These are phyloP conservation scores for Macrobrachium nipponense DNA, from an alignment of 1,140 invertebrate species.

Conservation along the genomic window DNA sequence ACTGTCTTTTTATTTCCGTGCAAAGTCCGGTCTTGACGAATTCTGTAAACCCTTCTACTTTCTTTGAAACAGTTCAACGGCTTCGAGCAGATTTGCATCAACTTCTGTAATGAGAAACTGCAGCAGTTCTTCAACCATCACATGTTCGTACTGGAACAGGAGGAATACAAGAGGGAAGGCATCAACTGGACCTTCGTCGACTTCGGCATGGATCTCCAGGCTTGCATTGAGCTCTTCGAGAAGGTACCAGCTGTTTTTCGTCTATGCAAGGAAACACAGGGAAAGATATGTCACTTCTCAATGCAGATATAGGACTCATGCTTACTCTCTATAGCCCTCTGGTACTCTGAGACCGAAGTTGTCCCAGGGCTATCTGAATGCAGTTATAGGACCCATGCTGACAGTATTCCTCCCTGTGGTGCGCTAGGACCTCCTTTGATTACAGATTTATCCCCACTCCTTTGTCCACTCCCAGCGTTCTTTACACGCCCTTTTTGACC, in stretches of 20 bases:
- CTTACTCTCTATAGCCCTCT: neutral
- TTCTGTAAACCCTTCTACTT: neutral
- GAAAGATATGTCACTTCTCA: neutral
- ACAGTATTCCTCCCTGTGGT: too few species aligned
- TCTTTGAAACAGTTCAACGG: conserved; percentile 31
- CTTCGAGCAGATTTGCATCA: conserved; percentile 15
- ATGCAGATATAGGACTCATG: neutral
- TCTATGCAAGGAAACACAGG: neutral
- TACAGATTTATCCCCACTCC: too few species aligned
- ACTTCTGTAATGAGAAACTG: conserved; percentile 16
- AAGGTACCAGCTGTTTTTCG: conserved; percentile 79
- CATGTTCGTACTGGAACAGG: conserved; percentile 14
- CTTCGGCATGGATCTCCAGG: conserved; percentile 90
- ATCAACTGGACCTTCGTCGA: conserved; percentile 9
- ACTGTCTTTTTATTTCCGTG: too few species aligned
- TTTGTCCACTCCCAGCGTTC: too few species aligned
- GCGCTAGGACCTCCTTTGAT: too few species aligned
- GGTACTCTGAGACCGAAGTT: too few species aligned
- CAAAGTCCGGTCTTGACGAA: too few species aligned
- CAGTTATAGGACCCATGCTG: too few species aligned
- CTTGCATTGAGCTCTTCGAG: conserved; percentile 99
- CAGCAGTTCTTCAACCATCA: conserved; percentile 25
- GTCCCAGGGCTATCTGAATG: too few species aligned
- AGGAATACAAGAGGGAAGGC: conserved; percentile 1
- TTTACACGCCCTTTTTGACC: too few species aligned